phyloP scores from a whole-genome alignment of 2,113 vertebrate genomes.

The Alexandromys fortis region DNA sequence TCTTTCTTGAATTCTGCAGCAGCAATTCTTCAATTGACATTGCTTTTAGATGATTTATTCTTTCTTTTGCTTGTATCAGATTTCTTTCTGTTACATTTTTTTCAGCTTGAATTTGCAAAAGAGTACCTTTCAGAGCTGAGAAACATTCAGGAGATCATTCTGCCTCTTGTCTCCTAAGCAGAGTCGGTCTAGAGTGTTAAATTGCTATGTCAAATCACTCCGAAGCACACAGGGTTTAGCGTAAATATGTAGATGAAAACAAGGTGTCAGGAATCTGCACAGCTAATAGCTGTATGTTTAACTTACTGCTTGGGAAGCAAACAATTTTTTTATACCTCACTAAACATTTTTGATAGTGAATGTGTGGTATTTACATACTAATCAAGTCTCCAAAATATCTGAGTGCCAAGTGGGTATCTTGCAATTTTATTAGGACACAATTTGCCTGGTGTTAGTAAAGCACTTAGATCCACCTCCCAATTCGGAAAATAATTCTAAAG shows the following conservation, averaged over 20 bases:
- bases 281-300: neutral
- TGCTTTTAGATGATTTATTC: neutral
- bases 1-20: neutral
- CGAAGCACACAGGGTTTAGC: neutral
- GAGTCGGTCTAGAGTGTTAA: neutral
- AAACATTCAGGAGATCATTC: neutral
- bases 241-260: neutral
- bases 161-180: neutral
- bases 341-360: neutral
- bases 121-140: neutral
- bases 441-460: neutral
- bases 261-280: neutral
- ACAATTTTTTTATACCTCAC: neutral
- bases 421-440: neutral
- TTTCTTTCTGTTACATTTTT: neutral
- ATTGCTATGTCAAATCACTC: accelerated
- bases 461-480: neutral
- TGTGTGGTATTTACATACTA: neutral
- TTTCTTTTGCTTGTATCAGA: neutral
- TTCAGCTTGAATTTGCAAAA: neutral
- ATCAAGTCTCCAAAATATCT: neutral
- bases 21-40: neutral
- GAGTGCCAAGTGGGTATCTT: neutral
- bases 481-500: neutral
- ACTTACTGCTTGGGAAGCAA: neutral